Evolutionary conservation across 2,888 invertebrate genomes (phyloP).

Genomic region (Cryptus viduatorius): DNA sequence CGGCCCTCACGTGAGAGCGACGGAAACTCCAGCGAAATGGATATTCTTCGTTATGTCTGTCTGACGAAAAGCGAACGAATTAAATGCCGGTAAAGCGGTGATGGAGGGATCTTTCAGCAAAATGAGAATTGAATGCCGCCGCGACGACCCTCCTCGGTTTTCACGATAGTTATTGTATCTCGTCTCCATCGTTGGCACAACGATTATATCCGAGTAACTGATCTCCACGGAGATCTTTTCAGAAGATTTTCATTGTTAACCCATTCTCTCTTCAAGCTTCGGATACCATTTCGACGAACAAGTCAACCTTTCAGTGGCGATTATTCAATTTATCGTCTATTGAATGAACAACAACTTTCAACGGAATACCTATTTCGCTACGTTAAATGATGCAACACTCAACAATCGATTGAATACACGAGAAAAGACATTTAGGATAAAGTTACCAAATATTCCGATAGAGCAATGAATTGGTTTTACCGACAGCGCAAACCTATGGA

Average conservation of each 20-base stretch:
- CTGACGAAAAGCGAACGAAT: slow-evolving; percentile 47
- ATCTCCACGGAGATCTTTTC: slow-evolving; percentile 19
- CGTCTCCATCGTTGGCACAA: background rate
- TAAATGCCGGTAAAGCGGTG: slow-evolving; percentile 28
- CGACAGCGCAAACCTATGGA: background rate
- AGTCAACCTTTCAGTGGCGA: background rate
- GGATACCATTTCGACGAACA: background rate
- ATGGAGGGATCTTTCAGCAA: slow-evolving; percentile 11
- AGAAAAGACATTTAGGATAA: background rate
- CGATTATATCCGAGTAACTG: slow-evolving; percentile 19
- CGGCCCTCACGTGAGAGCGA: background rate
- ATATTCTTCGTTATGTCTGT: slow-evolving; percentile 41
- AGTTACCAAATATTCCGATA: background rate
- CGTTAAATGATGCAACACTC: background rate
- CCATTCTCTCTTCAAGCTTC: background rate
- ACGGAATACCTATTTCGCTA: background rate
- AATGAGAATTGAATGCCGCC: slow-evolving; percentile 46
- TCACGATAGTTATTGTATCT: slow-evolving; percentile 21
- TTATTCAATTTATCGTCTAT: slow-evolving; percentile 12
- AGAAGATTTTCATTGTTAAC: slow-evolving; percentile 13
- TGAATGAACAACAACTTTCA: background rate
- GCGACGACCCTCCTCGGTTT: slow-evolving; percentile 7
- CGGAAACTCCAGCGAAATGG: slow-evolving; percentile 9
- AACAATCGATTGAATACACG: background rate
- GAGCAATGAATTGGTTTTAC: background rate